Evolutionary conservation across 2,113 vertebrate species (phyloP).

Genomic region (Misgurnus mizolepis): DNA sequence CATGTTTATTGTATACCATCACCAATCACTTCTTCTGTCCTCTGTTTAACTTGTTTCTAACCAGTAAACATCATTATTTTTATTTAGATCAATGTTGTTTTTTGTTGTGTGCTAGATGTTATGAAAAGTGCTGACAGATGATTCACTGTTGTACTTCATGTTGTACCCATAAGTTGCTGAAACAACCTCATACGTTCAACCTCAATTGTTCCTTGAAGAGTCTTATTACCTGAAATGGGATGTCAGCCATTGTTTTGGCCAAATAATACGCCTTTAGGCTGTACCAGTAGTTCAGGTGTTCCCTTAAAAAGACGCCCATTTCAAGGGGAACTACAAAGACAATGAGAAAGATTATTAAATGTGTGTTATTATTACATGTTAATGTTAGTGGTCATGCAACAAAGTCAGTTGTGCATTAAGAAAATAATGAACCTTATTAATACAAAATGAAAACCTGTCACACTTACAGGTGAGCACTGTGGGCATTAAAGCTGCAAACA

Average conservation of each 20-base stretch:
- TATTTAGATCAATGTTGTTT: too few relatives aligned
- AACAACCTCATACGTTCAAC: neutral
- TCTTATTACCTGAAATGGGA: conserved; percentile 85
- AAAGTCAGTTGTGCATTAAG: neutral
- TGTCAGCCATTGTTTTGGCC: conserved; percentile 89
- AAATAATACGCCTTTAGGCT: conserved; percentile 89
- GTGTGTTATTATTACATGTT: neutral
- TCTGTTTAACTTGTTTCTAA: neutral
- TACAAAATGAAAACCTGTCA: neutral
- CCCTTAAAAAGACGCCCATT: conserved; percentile 87
- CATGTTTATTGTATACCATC: conserved; percentile 1
- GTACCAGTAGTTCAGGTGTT: conserved; percentile 91
- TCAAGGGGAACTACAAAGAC: conserved; percentile 81
- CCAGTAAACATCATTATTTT: too few relatives aligned
- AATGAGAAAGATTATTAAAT: neutral
- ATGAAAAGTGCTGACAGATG: too few relatives aligned
- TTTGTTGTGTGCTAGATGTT: too few relatives aligned
- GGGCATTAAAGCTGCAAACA: conserved; percentile 89
- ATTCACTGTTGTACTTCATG: too few relatives aligned
- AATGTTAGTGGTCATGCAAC: neutral
- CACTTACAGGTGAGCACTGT: conserved; percentile 88
- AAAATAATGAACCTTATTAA: neutral
- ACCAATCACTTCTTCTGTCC: neutral
- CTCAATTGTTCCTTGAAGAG: neutral
- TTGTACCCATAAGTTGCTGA: too few relatives aligned